These are phyloP conservation scores for Catotricha subobsoleta DNA, from an alignment of 2,888 invertebrate genomes.

Conservation along the genomic window DNA sequence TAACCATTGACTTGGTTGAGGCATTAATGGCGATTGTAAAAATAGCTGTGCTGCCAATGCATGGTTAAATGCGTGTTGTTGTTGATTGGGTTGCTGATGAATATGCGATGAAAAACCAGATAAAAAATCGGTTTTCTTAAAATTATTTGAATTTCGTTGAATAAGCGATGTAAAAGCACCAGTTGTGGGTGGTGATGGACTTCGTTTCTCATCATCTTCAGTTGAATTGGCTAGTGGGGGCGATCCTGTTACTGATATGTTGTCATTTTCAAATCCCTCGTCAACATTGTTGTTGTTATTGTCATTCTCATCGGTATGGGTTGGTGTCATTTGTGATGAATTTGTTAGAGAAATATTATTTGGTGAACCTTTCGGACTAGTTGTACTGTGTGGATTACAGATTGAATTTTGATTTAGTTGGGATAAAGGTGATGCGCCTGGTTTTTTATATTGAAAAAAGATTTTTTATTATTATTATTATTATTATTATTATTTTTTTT, in stretches of 20 bases:
- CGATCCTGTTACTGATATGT: constrained; percentile 30
- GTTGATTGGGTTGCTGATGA: constrained; percentile 24
- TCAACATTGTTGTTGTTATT: constrained; percentile 20
- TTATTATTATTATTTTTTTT: neutral
- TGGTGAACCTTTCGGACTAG: constrained; percentile 48
- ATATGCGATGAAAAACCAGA: constrained; percentile 31
- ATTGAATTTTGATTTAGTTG: constrained; percentile 20
- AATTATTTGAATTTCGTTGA: constrained; percentile 20
- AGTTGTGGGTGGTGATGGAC: constrained; percentile 24
- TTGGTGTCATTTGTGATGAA: constrained; percentile 27
- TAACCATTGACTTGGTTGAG: constrained; percentile 60
- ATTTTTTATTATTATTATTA: neutral
- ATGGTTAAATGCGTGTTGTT: constrained; percentile 34
- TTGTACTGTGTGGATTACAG: constrained; percentile 46
- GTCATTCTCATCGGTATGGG: constrained; percentile 23
- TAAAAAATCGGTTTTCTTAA: constrained; percentile 26
- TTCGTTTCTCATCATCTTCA: constrained; percentile 23
- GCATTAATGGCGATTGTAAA: constrained; percentile 53
- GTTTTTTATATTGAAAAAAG: no score
- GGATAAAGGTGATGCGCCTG: constrained; percentile 17
- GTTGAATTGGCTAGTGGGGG: constrained; percentile 29
- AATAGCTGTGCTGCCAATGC: constrained; percentile 52
- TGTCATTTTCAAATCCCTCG: constrained; percentile 24
- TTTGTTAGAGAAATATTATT: constrained; percentile 16
- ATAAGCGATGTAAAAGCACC: constrained; percentile 29